Percentiles rank a stretch among this genome's conserved stretches.
Evolutionary conservation across 1,140 invertebrate species (phyloP).

Genomic region (Drosophila dunni): DNA sequence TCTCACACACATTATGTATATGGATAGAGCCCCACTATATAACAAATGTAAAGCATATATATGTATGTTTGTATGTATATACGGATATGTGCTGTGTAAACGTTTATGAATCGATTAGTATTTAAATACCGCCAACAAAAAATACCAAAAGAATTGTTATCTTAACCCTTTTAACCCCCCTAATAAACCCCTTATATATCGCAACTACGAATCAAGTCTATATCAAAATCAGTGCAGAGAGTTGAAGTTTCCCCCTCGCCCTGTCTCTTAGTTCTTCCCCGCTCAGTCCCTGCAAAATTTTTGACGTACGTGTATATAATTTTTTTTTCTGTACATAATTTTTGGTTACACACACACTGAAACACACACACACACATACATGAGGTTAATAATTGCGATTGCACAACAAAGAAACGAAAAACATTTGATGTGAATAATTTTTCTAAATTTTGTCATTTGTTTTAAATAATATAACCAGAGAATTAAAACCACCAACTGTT

Average conservation of each 20-base stretch:
- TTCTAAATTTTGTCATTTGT: conserved; percentile 36
- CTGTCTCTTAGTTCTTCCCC: neutral
- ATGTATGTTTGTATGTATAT: conserved; percentile 37
- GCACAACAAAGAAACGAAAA: conserved; percentile 53
- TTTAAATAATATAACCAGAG: neutral
- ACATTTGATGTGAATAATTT: conserved; percentile 20
- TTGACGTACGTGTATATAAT: conserved; percentile 84
- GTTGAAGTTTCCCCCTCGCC: conserved; percentile 7
- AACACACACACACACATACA: conserved; percentile 14
- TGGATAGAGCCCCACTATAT: conserved; percentile 70
- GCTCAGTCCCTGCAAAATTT: conserved; percentile 58
- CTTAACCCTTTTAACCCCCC: conserved; percentile 34
- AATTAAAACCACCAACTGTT: too few species aligned
- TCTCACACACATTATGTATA: conserved; percentile 56
- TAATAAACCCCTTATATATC: neutral
- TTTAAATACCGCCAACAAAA: conserved; percentile 25
- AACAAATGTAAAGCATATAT: conserved; percentile 58
- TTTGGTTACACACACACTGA: conserved; percentile 40
- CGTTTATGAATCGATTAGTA: conserved; percentile 83
- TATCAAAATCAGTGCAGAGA: conserved; percentile 3
- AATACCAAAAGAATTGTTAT: conserved; percentile 5
- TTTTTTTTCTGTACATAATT: conserved; percentile 60
- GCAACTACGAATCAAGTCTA: neutral
- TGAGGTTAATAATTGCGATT: conserved; percentile 48
- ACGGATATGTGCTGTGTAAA: conserved; percentile 57